Evolutionary conservation across 2,888 invertebrate species (phyloP), one percentile per base, ranked within the genome.

Genomic region (Watsonalla cultraria): DNA sequence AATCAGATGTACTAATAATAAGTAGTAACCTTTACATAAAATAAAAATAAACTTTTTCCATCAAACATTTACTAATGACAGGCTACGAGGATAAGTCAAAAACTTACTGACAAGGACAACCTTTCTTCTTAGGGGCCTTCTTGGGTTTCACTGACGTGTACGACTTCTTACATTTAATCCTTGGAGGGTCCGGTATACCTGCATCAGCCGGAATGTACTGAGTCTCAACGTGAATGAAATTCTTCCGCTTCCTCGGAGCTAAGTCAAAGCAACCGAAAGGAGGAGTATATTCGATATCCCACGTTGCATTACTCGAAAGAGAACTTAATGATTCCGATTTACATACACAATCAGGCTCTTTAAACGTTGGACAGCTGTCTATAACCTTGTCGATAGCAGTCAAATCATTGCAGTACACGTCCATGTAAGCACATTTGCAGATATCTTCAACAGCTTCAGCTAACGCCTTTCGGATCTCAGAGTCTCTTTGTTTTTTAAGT

Each of bases 241-340:
- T 82, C 56, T 79, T 81, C 4, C 84, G 78, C 51, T 89, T 84
- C 8, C 92, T 86, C 0, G 92, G 84, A 54, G 92, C 87, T 0
- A 93, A 89, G 62, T 92, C 93, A 51, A 94, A 93, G 45, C 94
- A 89, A 0, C 94, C 94, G 46, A 94, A 94, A 0, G 94, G 94
- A 0, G 94, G 94, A 0, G 94, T 94, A 52, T 94, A 94, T 57
- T 94, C 94, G 46, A 94, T 93, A 66, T 94, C 94, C 80, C 94
- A 91, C 54, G 94, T 94, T 0, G 92, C 93, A 57, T 94, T 94
- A 53, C 92, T 92, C 0, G 92, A 91, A 2, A 89, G 59, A 8
- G 89, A 88, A 59, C 89, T 88, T 13, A 89, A 54, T 0, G 88
- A 88, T 61, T 88, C 86, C 13, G 79, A 82, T 47, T 80, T 66